phyloP scores from a whole-genome alignment of 2,113 vertebrate genomes.

The Salvelinus sp. region DNA sequence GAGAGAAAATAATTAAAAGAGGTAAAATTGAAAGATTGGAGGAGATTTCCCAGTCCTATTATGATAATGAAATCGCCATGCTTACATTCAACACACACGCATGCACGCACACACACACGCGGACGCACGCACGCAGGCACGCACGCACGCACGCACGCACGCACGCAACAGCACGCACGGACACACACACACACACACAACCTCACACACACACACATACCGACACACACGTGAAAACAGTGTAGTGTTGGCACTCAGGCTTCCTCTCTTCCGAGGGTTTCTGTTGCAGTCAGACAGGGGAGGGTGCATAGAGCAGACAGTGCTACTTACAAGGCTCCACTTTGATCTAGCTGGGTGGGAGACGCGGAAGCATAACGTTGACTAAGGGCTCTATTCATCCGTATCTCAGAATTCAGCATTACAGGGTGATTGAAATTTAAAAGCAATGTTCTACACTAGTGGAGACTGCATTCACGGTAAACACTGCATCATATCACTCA shows the following conservation, averaged over 20 bases:
- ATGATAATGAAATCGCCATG: slow-evolving; percentile 29
- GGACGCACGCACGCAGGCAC: background rate
- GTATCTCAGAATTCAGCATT: too few relatives aligned
- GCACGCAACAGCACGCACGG: slow-evolving; percentile 7
- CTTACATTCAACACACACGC: slow-evolving; percentile 15
- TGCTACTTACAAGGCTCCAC: slow-evolving; percentile 57
- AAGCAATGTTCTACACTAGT: slow-evolving; percentile 2
- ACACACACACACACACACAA: background rate
- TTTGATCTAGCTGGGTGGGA: slow-evolving; percentile 74
- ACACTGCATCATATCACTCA: too few relatives aligned
- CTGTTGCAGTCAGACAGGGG: slow-evolving; percentile 59
- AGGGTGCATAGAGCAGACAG: slow-evolving; percentile 61
- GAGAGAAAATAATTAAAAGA: slow-evolving; percentile 48
- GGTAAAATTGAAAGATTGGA: slow-evolving; percentile 63
- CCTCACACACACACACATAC: slow-evolving; percentile 25
- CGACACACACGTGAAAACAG: slow-evolving; percentile 16
- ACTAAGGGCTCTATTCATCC: slow-evolving; percentile 4
- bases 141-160: slow-evolving; percentile 8
- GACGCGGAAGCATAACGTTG: slow-evolving; percentile 46
- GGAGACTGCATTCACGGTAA: background rate
- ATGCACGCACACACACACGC: slow-evolving; percentile 14
- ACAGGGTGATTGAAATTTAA: too few relatives aligned
- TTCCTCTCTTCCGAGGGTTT: slow-evolving; percentile 25
- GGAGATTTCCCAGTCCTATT: slow-evolving; percentile 52
- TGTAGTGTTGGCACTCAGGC: slow-evolving; percentile 25